Evolutionary conservation across 1,140 invertebrate genomes (phyloP).

Genomic region (Hestina assimilis): DNA sequence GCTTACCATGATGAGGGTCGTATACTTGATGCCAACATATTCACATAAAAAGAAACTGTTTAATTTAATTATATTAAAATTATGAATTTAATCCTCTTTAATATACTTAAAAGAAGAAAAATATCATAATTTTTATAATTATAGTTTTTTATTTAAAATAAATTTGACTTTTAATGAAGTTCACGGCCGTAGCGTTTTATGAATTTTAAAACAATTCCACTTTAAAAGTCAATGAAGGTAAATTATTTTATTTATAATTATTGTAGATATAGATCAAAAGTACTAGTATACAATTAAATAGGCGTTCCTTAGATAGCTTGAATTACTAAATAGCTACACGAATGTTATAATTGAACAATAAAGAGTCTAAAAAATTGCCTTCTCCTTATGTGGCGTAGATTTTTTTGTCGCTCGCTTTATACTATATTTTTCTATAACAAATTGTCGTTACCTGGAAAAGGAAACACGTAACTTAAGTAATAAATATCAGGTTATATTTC

Average conservation of each 20-base stretch:
- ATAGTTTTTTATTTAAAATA: too few species aligned
- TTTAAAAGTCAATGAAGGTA: too few species aligned
- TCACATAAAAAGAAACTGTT: too few species aligned
- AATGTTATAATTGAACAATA: slow-evolving; percentile 16
- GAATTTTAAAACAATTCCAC: too few species aligned
- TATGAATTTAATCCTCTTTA: too few species aligned
- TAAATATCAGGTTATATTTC: neutral
- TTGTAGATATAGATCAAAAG: neutral
- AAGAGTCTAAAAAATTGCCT: slow-evolving; percentile 12
- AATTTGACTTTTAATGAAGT: too few species aligned
- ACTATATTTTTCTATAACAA: neutral
- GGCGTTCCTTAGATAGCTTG: slow-evolving; percentile 20
- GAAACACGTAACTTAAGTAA: neutral
- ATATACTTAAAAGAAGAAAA: too few species aligned
- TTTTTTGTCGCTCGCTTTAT: neutral
- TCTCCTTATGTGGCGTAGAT: neutral
- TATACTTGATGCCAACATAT: too few species aligned
- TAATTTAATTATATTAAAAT: too few species aligned
- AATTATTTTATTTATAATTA: slow-evolving; percentile 1
- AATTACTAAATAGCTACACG: slow-evolving; percentile 25
- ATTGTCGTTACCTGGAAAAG: neutral
- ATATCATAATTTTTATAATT: too few species aligned
- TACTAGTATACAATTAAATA: slow-evolving; percentile 7
- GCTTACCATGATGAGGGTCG: too few species aligned
- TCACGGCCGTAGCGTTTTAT: too few species aligned